Evolutionary conservation across 2,888 invertebrate species (phyloP).

Genomic region (Dione vanillae): DNA sequence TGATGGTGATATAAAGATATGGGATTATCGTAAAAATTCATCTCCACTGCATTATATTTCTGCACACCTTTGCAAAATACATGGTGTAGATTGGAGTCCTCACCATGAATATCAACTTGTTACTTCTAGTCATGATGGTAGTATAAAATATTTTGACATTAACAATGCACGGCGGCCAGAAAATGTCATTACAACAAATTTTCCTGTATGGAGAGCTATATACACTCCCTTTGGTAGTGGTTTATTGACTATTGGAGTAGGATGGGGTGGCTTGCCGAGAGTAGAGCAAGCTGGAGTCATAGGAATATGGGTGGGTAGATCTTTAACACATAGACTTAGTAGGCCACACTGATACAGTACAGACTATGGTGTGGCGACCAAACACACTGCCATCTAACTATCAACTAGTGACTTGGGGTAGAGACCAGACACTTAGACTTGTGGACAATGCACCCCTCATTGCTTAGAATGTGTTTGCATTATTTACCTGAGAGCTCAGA

Average conservation of each 20-base stretch:
- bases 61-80: slow-evolving; percentile 94
- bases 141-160: slow-evolving; percentile 97
- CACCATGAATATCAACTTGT: slow-evolving; percentile 92
- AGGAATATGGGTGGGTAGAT: slow-evolving; percentile 81
- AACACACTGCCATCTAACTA: slow-evolving; percentile 87
- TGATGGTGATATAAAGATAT: slow-evolving; percentile 97
- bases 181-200: slow-evolving; percentile 92
- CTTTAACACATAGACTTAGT: slow-evolving; percentile 95
- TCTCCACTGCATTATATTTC: slow-evolving; percentile 96
- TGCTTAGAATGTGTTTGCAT: slow-evolving; percentile 90
- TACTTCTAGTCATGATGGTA: slow-evolving; percentile 97
- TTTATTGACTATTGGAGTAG: slow-evolving; percentile 95
- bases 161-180: slow-evolving; percentile 93
- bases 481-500: slow-evolving; percentile 87
- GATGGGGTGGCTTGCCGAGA: slow-evolving; percentile 90
- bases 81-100: slow-evolving; percentile 97
- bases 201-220: slow-evolving; percentile 96
- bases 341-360: slow-evolving; percentile 97
- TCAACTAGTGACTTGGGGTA: slow-evolving; percentile 97
- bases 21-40: slow-evolving; percentile 96
- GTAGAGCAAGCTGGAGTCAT: slow-evolving; percentile 90
- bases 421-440: slow-evolving; percentile 96
- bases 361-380: slow-evolving; percentile 97
- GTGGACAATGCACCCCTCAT: slow-evolving; percentile 94
- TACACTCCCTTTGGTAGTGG: slow-evolving; percentile 97